Percentiles rank a stretch among this genome's conserved stretches.
These are phyloP conservation scores for Rhinophrynus dorsalis DNA, from an alignment of 2,797 vertebrate genomes.

Conservation along the genomic window DNA sequence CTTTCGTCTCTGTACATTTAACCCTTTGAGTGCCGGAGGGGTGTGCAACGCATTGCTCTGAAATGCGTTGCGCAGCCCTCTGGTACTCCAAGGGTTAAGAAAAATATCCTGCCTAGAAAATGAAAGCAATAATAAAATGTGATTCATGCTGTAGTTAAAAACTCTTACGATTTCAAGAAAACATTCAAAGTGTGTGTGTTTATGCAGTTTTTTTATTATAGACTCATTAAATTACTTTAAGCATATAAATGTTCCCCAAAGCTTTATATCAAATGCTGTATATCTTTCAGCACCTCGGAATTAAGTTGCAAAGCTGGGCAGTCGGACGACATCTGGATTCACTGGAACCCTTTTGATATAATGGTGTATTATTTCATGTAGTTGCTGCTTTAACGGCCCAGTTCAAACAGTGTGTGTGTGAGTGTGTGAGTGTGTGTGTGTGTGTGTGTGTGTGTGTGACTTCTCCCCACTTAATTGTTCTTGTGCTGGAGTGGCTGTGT, in stretches of 20 bases:
- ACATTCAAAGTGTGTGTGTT: slow-evolving; percentile 62
- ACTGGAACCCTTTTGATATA: slow-evolving; percentile 9
- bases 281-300: slow-evolving; percentile 76
- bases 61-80: too few relatives aligned
- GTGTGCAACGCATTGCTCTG: too few relatives aligned
- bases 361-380: slow-evolving; percentile 19
- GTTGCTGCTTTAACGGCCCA: slow-evolving; percentile 1
- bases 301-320: slow-evolving; percentile 54
- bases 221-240: slow-evolving; percentile 65
- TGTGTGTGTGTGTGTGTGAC: too few relatives aligned
- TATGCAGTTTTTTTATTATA: slow-evolving; percentile 52
- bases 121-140: slow-evolving; percentile 66
- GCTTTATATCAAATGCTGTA: slow-evolving; percentile 65
- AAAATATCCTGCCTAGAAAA: not conserved
- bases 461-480: not conserved
- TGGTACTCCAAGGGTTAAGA: too few relatives aligned
- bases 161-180: slow-evolving; percentile 61
- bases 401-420: not conserved
- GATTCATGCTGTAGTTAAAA: slow-evolving; percentile 72
- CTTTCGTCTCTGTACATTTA: too few relatives aligned
- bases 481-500: too few relatives aligned
- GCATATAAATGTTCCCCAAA: slow-evolving; percentile 61
- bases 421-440: too few relatives aligned
- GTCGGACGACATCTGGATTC: slow-evolving; percentile 27
- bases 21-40: too few relatives aligned